Evolutionary conservation across 2,888 invertebrate species (phyloP), one percentile per base, ranked within the genome.

Genomic region (Julus scandinavius): DNA sequence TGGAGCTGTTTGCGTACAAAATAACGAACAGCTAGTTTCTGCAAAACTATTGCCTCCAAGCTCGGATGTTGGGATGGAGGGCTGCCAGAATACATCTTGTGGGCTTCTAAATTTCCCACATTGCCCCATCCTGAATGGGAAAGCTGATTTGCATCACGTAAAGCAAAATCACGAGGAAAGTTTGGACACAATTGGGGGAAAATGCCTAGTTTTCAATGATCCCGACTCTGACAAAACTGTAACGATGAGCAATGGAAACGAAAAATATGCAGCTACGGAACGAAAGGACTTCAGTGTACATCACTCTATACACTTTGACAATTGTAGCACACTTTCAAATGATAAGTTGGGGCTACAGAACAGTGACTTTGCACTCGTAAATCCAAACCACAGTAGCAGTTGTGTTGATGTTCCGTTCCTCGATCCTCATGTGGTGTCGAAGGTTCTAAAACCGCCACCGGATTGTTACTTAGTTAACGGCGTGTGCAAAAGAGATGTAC

Each of bases 401-500:
- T 63, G n/a, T 63, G 63, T 3, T 6, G 63, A 63, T 5, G 6
- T 63, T n/a, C 17, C 5, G n/a, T 17, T 63, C n/a, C 63, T n/a
- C n/a, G 63, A 63, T n/a, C 63, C 17, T n/a, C 17, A 63, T 63
- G 17, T 3, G 6, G n/a, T 63, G 63, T n/a, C 63, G 17, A n/a
- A 6, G 54, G 2, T 63, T 63, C 3, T n/a, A 63, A 63, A n/a
- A 3, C 15, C 63, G 1, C 17, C 11, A n/a, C 63, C 63, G n/a
- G 63, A 63, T 6, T 2, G 63, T 63, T 63, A 63, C n/a, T 63
- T 63, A n/a, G 5, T 17, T 63, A 63, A 63, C 3, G 63, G 63
- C 63, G 63, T 63, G n/a, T 63, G 63, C 63, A 63, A 63, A n/a
- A n/a, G 63, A 15, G 63, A 63, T n/a, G n/a, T 63, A n/a, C n/a